Evolutionary conservation across 1,140 invertebrate genomes (phyloP), one percentile per base, ranked within the genome.

Genomic region (Brachionus paranguensis): DNA sequence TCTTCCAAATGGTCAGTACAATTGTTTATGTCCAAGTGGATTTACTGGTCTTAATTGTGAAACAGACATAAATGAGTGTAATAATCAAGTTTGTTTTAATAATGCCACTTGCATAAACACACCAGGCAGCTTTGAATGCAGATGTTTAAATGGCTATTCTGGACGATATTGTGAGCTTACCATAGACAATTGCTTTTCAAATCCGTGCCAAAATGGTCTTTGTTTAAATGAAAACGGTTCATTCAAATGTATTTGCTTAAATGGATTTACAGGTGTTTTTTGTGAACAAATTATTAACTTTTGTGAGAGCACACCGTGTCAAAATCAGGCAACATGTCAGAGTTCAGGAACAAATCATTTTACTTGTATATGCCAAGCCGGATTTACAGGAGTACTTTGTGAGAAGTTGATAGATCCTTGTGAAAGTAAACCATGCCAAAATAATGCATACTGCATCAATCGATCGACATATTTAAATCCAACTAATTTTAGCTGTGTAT

Each of bases 291-390:
- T 7, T 6, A 83, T 65, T 47, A 20, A 37, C 7, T n/a, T 27
- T 50, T 85, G 68, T 74, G 2, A 33, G 1, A 53, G 47, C 43
- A 11, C 29, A 24, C 96, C 96, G 24, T 98, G 96, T 88, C 95
- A 94, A 87, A 98, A 98, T 87, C 94, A 94, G 17, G 96, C 93
- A 14, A 93, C 93, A 72, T 99, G 96, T 89, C 37, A 37, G 14
- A 55, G 27, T 60, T 50, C 64, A 33, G n/a, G 7, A 47, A 37
- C 60, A 27, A 84, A 72, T 60, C 14, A 17, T 17, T 86, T 86
- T 41, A 68, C 7, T 17, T 86, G 86, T 76, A 70, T 53, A 11
- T 86, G 86, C 78, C 6, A 17, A 10, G 5, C 8, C 20, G 78
- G 78, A 12, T 87, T 85, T 78, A 84, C 83, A 6, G 68, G 68